phyloP scores from a whole-genome alignment of 2,888 invertebrate genomes.

The Pardosa pseudoannulata region DNA sequence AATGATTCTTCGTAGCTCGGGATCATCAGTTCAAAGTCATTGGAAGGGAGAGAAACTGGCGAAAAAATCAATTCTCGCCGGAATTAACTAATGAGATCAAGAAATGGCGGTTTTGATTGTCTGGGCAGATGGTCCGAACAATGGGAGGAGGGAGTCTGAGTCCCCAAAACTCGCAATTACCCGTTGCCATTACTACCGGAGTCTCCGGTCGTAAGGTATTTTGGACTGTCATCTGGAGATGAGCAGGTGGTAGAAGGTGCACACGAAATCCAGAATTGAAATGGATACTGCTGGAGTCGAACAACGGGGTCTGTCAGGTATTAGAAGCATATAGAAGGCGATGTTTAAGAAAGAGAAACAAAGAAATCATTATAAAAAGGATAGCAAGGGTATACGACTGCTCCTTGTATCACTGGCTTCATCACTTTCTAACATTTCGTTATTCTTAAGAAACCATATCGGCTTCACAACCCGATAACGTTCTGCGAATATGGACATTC shows the following conservation, averaged over 20 bases:
- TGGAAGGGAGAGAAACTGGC: background rate
- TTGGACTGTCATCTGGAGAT: background rate
- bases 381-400: no score
- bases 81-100: conserved; percentile 19
- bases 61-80: background rate
- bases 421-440: no score
- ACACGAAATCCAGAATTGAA: background rate
- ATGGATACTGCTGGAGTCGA: no score
- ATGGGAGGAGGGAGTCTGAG: background rate
- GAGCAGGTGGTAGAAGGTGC: background rate
- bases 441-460: no score
- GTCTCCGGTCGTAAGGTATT: conserved; percentile 2
- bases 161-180: conserved; percentile 12
- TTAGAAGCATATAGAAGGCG: no score
- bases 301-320: no score
- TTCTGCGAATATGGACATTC: no score
- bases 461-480: no score
- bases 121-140: background rate
- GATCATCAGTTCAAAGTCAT: background rate
- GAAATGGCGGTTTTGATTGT: conserved; percentile 6
- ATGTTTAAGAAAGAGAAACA: no score
- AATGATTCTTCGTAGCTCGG: background rate
- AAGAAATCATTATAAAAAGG: no score
- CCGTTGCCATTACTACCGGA: background rate
- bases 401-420: no score